A percentile compares a stretch with the other conserved stretches of the same genome.
phyloP scores from a whole-genome alignment of 2,797 vertebrate species.

The Columba guinea region DNA sequence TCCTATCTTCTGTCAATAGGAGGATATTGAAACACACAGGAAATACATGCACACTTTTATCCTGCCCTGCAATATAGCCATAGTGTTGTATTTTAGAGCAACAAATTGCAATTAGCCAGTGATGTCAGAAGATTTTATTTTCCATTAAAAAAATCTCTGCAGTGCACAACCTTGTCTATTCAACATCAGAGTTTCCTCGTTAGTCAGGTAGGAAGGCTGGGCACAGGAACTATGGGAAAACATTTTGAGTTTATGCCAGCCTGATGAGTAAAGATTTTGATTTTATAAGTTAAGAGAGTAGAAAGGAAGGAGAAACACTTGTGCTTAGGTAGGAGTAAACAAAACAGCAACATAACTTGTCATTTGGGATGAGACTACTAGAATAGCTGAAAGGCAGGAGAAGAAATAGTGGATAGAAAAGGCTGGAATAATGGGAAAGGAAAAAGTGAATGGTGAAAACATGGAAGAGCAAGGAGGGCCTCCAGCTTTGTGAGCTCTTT shows the following conservation, averaged over 20 bases:
- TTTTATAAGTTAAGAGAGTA: background rate
- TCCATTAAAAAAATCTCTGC: background rate
- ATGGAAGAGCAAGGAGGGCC: background rate
- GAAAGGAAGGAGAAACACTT: background rate
- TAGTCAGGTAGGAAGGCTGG: background rate
- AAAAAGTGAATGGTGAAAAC: background rate
- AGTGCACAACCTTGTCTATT: conserved; percentile 28
- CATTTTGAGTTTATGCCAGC: background rate
- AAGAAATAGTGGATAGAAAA: background rate
- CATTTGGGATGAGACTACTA: background rate
- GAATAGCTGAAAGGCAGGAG: background rate
- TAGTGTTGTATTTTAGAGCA: conserved; percentile 40
- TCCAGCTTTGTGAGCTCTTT: background rate
- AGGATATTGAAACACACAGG: conserved; percentile 84
- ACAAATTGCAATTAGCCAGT: conserved; percentile 56
- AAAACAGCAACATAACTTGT: background rate
- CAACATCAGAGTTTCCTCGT: conserved; percentile 37
- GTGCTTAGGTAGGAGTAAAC: background rate
- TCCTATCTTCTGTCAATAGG: conserved; percentile 91
- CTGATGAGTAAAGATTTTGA: background rate
- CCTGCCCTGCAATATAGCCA: conserved; percentile 8
- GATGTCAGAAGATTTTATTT: conserved; percentile 64
- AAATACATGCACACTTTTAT: conserved; percentile 48
- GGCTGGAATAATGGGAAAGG: background rate
- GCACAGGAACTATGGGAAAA: background rate